Base-by-base conservation (phyloP, 2,797 vertebrate genomes). In the Coreius guichenoti region DNA sequence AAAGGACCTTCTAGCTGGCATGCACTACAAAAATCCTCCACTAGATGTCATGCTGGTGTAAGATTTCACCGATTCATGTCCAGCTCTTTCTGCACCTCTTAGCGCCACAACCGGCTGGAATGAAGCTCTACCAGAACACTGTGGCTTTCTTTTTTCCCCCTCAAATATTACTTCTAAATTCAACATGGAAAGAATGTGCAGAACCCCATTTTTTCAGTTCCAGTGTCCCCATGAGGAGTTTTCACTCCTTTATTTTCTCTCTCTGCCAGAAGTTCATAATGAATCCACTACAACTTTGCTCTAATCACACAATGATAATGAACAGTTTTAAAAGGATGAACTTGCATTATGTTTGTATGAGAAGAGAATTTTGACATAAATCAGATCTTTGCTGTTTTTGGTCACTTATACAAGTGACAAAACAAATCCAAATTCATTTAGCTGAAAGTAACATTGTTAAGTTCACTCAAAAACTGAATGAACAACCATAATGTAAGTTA, bases 121-220 rank as follows among this genome's bases (percentile, higher is more conserved):
- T 69, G 63, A 88, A 78, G 31, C 56, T 61, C 79, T 80, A 83
- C 72, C 36, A 80, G 31, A 56, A 29, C 26, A 49, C 39, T 33
- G 72, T 80, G 85, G 80, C 76, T 89, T 78, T 83, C 74, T 68
- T 83, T 69, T 49, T 47, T 7, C 79, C 76, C 67, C 69, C 61
- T 63, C 31, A 69, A 81, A 89, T 83, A 89, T 83, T 56, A 45
- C 31, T 74, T 65, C 68, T 82, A 69, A 90, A 88, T 87, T 76
- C 81, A 82, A 86, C 78, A 94, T 93, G 95, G 94, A 95, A 95
- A 90, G 94, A 95, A 95, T 94, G 94, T 90, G 89, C 91, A 92
- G 92, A 92, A 94, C 87, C 91, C 92, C 90, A 76, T 92, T 90
- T 91, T 91, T 93, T 91, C 91, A 83, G 56, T 58, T 33, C 80